These are phyloP conservation scores for Diceros bicornis DNA, from an alignment of 2,797 vertebrate species.

Conservation along the genomic window DNA sequence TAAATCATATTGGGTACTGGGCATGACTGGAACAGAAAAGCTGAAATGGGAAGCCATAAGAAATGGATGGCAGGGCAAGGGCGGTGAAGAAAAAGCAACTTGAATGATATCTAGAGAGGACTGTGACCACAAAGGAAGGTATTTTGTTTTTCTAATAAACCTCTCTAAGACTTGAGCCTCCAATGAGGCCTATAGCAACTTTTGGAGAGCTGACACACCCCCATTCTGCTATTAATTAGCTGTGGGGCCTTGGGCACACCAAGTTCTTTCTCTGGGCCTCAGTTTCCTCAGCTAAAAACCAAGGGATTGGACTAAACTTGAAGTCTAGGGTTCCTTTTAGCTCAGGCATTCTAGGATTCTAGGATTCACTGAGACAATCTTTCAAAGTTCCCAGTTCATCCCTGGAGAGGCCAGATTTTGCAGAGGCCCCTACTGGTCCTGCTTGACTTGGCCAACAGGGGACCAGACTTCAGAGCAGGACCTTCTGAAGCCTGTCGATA, in stretches of 20 bases:
- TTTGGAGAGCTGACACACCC: not conserved
- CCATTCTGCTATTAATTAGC: not conserved
- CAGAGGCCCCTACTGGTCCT: not conserved
- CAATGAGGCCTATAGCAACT: not conserved
- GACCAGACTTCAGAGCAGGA: not conserved
- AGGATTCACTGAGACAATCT: not conserved
- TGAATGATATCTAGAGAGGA: not conserved
- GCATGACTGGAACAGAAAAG: not conserved
- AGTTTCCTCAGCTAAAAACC: conserved; percentile 21
- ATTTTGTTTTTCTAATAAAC: not conserved
- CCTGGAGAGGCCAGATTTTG: not conserved
- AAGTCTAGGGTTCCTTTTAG: not conserved
- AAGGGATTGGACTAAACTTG: not conserved
- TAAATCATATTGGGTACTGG: not conserved
- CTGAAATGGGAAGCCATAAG: not conserved
- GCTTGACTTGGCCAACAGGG: not conserved
- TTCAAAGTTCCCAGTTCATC: not conserved
- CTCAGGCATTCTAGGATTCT: not conserved
- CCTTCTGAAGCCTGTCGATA: not conserved
- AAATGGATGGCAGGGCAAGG: not conserved
- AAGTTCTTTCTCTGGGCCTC: not conserved
- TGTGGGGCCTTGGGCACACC: not conserved
- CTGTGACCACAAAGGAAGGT: not conserved
- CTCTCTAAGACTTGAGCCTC: conserved; percentile 26
- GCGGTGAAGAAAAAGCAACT: not conserved